Evolutionary conservation across 2,797 vertebrate species (phyloP).

Genomic region (Ctenochaetus hawaiiensis): DNA sequence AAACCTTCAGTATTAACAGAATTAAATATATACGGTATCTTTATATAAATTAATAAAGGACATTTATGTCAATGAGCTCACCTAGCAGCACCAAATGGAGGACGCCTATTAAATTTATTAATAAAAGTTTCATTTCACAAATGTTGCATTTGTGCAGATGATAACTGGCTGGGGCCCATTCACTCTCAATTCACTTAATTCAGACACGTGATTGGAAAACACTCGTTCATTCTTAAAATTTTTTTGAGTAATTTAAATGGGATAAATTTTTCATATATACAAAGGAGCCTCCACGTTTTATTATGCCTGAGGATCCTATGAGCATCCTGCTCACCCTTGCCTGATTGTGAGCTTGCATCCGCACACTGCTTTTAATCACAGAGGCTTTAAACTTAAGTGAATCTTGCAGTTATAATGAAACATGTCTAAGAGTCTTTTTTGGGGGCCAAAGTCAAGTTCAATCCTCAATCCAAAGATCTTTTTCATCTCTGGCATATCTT

Average conservation of each 20-base stretch:
- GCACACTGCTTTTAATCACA: constrained; percentile 36
- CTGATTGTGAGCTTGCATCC: constrained; percentile 39
- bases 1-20: constrained; percentile 5
- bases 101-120: constrained; percentile 7
- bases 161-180: constrained; percentile 25
- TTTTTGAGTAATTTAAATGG: constrained; percentile 52
- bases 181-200: constrained; percentile 41
- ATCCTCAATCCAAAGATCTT: not conserved
- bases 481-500: not conserved
- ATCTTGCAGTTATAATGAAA: constrained; percentile 30
- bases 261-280: constrained; percentile 54
- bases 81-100: constrained; percentile 18
- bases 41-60: not conserved
- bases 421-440: not conserved
- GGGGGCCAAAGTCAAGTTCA: constrained; percentile 15
- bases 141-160: constrained; percentile 27
- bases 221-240: constrained; percentile 63
- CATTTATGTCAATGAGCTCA: not conserved
- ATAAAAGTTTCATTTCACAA: constrained; percentile 25
- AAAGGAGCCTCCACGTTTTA: constrained; percentile 57
- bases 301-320: constrained; percentile 49
- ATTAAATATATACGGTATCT: not conserved
- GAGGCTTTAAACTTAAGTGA: constrained; percentile 39
- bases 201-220: constrained; percentile 43
- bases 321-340: constrained; percentile 31